These are phyloP conservation scores for Drosophila aldrichi DNA, from an alignment of 2,888 invertebrate genomes.

Conservation along the genomic window DNA sequence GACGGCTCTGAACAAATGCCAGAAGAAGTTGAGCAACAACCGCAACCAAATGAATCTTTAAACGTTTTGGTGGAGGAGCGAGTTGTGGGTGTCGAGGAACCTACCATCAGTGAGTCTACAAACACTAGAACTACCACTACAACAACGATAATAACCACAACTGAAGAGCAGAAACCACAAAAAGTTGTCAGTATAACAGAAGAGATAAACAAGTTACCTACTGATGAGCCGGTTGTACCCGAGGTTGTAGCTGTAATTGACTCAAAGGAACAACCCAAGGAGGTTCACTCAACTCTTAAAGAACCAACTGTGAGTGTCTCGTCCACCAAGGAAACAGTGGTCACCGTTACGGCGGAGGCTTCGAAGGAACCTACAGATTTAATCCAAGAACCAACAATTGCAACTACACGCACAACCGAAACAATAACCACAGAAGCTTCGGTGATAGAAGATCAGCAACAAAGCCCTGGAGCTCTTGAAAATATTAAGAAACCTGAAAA, in stretches of 20 bases:
- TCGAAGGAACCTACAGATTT: slow-evolving; percentile 11
- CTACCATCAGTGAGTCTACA: slow-evolving; percentile 46
- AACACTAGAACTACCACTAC: slow-evolving; percentile 58
- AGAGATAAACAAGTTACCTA: slow-evolving; percentile 12
- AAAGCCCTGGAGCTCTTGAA: slow-evolving; percentile 41
- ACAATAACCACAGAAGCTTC: slow-evolving; percentile 37
- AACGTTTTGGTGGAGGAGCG: slow-evolving; percentile 40
- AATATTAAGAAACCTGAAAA: slow-evolving; percentile 21
- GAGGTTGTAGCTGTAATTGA: slow-evolving; percentile 19
- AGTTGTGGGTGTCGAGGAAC: slow-evolving; percentile 52
- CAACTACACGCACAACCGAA: slow-evolving; percentile 30
- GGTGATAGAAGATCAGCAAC: slow-evolving; percentile 27
- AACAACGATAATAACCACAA: slow-evolving; percentile 48
- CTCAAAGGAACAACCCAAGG: slow-evolving; percentile 2
- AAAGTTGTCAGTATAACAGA: slow-evolving; percentile 26
- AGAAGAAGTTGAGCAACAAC: slow-evolving; percentile 14
- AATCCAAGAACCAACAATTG: slow-evolving; percentile 13
- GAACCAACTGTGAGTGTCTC: slow-evolving; percentile 8
- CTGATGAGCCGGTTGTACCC: background rate
- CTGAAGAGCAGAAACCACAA: slow-evolving; percentile 41
- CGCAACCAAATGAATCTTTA: slow-evolving; percentile 10
- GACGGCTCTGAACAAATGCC: slow-evolving; percentile 33
- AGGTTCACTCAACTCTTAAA: slow-evolving; percentile 1
- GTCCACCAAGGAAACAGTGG: background rate
- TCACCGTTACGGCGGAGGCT: slow-evolving; percentile 10